Base-by-base conservation (phyloP, 1,140 invertebrate species). In the Heterodera carotae region DNA sequence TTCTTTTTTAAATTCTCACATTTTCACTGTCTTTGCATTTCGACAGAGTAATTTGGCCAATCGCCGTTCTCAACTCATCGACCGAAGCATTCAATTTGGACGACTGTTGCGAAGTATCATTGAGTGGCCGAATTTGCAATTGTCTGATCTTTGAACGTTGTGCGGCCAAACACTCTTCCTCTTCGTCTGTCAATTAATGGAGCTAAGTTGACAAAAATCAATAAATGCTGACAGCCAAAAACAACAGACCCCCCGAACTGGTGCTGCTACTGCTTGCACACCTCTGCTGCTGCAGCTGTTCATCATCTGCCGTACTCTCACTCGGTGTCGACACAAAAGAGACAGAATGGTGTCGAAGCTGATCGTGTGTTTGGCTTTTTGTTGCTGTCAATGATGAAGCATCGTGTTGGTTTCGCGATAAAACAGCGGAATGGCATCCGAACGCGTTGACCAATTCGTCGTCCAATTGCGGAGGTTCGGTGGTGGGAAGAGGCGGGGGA, bases 11-110 rank as follows among this genome's bases (percentile, higher is more conserved):
- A 74, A 64, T 18, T 0, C 29, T 43, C 43, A 83, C 84, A 67
- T 82, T 88, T 29, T 87, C 85, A 74, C 86, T 84, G 29, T 82
- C 87, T 43, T 74, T 80, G 59, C 83, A 84, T 66, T 81, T 79
- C 70, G 76, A 73, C n/a, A 84, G 48, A 0, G 83, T 64, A 39
- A 86, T 88, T 67, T 83, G 81, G 12, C 83, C 86, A 59, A 86
- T 83, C 15, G 85, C 85, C 64, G 75, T 82, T 39, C 85, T 64
- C 56, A 86, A 71, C 43, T 86, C 85, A 60, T 86, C 85, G 43
- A 86, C 85, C 22, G 84, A 86, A 6, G 84, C 80, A 70, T 86
- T 86, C 18, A 85, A 77, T 22, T 83, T 81, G 18, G 69, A n/a
- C n/a, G n/a, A n/a, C n/a, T n/a, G 39, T 5, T 76, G 71, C 12